Conservation (phyloP, 1,140 invertebrate genomes). For the Pachypsylla venusta region DNA sequence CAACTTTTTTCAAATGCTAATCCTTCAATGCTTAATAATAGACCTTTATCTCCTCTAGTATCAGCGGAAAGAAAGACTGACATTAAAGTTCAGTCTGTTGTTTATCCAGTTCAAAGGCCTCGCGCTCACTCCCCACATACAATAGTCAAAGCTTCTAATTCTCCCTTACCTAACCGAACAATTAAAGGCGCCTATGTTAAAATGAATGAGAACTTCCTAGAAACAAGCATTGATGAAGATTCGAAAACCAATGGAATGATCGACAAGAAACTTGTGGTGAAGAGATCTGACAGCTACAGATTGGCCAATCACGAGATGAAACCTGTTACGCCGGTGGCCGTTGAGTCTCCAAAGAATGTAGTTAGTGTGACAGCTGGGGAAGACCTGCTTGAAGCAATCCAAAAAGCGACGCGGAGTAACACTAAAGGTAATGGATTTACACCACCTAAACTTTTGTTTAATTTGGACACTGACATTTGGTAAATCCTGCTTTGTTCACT, state of each 20-base stretch:
- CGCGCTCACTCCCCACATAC: slow-evolving; percentile 20
- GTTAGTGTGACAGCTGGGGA: slow-evolving; percentile 21
- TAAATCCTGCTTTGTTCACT: slow-evolving; percentile 28
- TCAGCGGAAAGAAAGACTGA: slow-evolving; percentile 14
- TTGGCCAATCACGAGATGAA: slow-evolving; percentile 44
- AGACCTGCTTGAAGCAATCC: slow-evolving; percentile 20
- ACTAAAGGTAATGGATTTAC: slow-evolving; percentile 28
- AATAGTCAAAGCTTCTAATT: slow-evolving; percentile 21
- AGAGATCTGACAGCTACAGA: slow-evolving; percentile 71
- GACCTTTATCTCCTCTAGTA: slow-evolving; percentile 13
- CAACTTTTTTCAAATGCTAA: neutral
- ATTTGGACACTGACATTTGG: slow-evolving; percentile 59
- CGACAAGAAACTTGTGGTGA: slow-evolving; percentile 36
- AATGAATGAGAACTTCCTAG: slow-evolving; percentile 21
- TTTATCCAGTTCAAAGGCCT: neutral
- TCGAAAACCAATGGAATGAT: too few relatives aligned
- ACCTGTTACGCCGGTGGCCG: slow-evolving; percentile 21
- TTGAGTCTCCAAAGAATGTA: slow-evolving; percentile 22
- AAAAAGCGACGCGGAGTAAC: slow-evolving; percentile 32
- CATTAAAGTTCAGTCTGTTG: neutral
- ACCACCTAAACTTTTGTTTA: slow-evolving; percentile 32
- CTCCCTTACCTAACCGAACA: neutral
- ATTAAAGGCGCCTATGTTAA: slow-evolving; percentile 24
- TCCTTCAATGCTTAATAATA: neutral
- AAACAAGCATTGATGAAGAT: slow-evolving; percentile 24